Evolutionary conservation across 2,888 invertebrate genomes (phyloP).

Genomic region (Seira musarum): DNA sequence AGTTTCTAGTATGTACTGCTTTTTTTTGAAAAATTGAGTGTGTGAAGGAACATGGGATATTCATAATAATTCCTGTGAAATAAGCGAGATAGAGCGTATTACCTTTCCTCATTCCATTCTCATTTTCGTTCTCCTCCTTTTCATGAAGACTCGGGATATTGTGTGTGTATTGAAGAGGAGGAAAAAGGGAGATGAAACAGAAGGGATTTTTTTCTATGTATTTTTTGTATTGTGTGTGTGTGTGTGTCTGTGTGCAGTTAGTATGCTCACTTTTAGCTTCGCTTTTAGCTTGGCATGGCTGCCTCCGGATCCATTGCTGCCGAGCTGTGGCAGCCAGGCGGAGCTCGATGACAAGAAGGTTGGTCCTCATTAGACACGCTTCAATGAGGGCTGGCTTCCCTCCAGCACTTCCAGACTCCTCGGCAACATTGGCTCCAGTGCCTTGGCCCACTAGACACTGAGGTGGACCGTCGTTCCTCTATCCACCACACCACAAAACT

Average conservation of each 20-base stretch:
- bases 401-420: slow-evolving; percentile 64
- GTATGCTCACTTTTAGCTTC: slow-evolving; percentile 50
- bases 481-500: slow-evolving; percentile 49
- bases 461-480: slow-evolving; percentile 58
- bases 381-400: slow-evolving; percentile 67
- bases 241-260: too few relatives aligned
- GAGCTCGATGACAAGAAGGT: slow-evolving; percentile 69
- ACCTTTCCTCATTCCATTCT: not conserved
- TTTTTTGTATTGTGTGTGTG: slow-evolving; percentile 26
- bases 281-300: slow-evolving; percentile 63
- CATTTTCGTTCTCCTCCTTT: not conserved
- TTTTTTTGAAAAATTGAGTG: not conserved
- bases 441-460: slow-evolving; percentile 57
- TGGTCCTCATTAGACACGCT: slow-evolving; percentile 68
- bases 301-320: slow-evolving; percentile 64
- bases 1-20: too few relatives aligned
- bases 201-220: slow-evolving; percentile 8
- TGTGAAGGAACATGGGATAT: not conserved
- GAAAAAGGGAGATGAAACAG: not conserved
- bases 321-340: slow-evolving; percentile 66
- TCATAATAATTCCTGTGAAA: not conserved
- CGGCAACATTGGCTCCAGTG: slow-evolving; percentile 61
- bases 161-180: not conserved
- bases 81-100: not conserved
- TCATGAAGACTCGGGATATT: not conserved